Evolutionary conservation across 2,888 invertebrate species (phyloP), one percentile per base, ranked within the genome.

Genomic region (Iselma pallidipennis): DNA sequence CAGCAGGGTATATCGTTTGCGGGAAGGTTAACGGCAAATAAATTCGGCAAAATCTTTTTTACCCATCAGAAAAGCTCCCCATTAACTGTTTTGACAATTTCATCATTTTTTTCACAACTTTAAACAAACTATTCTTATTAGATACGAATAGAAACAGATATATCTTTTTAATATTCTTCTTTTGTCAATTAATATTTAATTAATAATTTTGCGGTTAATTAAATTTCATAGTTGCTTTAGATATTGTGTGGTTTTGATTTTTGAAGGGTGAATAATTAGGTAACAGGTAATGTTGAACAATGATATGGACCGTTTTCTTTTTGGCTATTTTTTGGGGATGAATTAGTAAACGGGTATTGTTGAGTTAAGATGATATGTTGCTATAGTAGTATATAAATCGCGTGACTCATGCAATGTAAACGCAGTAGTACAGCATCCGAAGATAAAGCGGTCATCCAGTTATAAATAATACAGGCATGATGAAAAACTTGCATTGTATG

Each of bases 391-490:
- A 65, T 71, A 69, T 66, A 70, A 67, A 73, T 76, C 69, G 76
- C 76, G 76, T 76, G 76, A 73, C 72, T 73, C 75, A 76, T 75
- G 76, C 76, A 68, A 73, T 61, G 65, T 60, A 71, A 71, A 71
- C 66, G 68, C 70, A 72, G 68, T 71, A 70, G 68, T 69, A 69
- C 71, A 70, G 68, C 71, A 70, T 71, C 68, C 69, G 68, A 67
- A 71, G 71, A 76, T 73, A 76, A 76, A 74, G 74, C 72, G 73
- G 73, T 75, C 76, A 79, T 74, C 78, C 76, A 77, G 71, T 78
- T 77, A 77, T 78, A 78, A 78, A 80, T 80, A 80, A 80, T 79
- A 76, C 70, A 74, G 73, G 72, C 78, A 77, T 80, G 79, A 80
- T 80, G 79, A 79, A 80, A 80, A 78, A 77, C 75, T 76, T 75